phyloP scores from a whole-genome alignment of 1,140 invertebrate species.

The Brachionus paranguensis region DNA sequence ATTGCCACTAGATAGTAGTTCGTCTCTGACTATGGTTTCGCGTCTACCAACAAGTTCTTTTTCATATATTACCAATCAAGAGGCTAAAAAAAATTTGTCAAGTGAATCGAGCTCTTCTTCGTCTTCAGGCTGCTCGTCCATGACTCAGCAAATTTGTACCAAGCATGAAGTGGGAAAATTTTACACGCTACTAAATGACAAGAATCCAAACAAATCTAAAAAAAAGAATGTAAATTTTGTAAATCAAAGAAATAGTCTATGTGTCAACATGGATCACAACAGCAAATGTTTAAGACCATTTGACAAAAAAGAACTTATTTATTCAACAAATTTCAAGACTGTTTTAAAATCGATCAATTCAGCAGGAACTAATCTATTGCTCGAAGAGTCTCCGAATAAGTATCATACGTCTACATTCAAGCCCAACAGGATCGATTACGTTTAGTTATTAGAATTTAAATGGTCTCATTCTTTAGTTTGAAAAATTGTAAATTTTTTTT shows the following conservation, averaged over 20 bases:
- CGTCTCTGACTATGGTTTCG: constrained; percentile 10
- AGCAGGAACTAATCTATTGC: not conserved
- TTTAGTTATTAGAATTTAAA: constrained; percentile 1
- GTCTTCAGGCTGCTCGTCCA: constrained; percentile 26
- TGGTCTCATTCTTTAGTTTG: not conserved
- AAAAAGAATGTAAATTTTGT: constrained; percentile 32
- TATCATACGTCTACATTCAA: constrained; percentile 14
- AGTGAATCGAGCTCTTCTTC: constrained; percentile 11
- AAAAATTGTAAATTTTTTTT: not conserved
- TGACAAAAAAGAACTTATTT: constrained; percentile 6
- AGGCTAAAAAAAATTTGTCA: not conserved
- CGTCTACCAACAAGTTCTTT: not conserved
- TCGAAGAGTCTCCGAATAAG: not conserved
- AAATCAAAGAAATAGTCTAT: constrained; percentile 22
- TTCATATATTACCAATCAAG: not conserved
- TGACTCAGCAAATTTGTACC: not conserved
- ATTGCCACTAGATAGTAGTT: not conserved
- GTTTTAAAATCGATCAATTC: not conserved
- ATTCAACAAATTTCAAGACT: constrained; percentile 14
- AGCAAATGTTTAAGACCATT: not conserved
- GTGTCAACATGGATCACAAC: not conserved
- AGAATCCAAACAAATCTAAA: not conserved
- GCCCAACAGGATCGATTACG: not conserved
- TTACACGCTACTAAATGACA: not conserved
- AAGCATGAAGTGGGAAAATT: not conserved